Base-by-base conservation (phyloP, 2,113 vertebrate genomes). In the Xiphias gladius region DNA sequence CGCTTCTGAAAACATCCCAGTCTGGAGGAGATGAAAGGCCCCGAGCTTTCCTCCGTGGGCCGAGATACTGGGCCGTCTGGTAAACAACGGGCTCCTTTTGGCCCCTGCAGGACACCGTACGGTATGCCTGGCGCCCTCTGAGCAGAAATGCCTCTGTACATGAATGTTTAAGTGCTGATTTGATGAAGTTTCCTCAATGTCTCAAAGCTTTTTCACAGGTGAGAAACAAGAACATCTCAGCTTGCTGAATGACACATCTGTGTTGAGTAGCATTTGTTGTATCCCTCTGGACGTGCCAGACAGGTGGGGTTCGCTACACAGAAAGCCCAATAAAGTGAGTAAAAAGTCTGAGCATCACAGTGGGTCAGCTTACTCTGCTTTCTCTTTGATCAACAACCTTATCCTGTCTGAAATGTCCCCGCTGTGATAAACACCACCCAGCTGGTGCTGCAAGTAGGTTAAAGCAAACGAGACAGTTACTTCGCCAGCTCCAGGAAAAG, bases 21-120 rank as follows among this genome's bases (percentile, higher is more conserved):
- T 37, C 87, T 85, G 91, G 48, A 71, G 9, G 64, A 87, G 86
- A 93, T 93, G 91, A 94, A 93, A 93, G 86, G 37, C 70, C 55
- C 24, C 32, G 35, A 62, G 85, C 55, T 79, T 69, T 48, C 87
- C 86, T 74, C 77, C 9, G 50, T 7, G 61, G 74, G 70, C 70
- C 19, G 22, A 68, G 84, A 76, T 69, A 65, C 67, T 32, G 78
- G 58, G 43, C 57, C 5, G 46, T 17, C 69, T 80, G 77, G 72
- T 76, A 76, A 83, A 86, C 77, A 86, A 72, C 66, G 13, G 50
- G 39, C 55, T 71, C 66, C 58, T 2, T 72, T 54, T 70, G 78
- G 87, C 83, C 76, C 88, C 85, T 78, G 43, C 86, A 82, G 84
- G 88, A 88, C 82, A 13, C 76, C 58, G 7, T 85, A 66, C 65